Base-by-base conservation (phyloP, 1,140 invertebrate species). In the Araneus ventricosus region DNA sequence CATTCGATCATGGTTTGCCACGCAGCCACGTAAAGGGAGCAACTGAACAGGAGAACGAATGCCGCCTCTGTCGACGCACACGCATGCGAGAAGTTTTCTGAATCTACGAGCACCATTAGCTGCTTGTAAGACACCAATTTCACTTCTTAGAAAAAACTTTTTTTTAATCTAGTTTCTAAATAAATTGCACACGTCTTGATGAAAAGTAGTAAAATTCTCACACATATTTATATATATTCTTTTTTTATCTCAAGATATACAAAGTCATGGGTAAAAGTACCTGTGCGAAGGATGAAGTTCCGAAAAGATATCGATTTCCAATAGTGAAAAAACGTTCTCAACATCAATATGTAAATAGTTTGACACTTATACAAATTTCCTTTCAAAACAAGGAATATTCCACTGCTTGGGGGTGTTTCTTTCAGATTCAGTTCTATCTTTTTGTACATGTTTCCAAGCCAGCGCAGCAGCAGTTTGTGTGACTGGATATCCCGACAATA, bases 81-180 rank as follows among this genome's bases (percentile, higher is more conserved):
- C 39, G n/a, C 37, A 41, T 45, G 80, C 37, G n/a, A 82, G 80
- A 82, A 82, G 41, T 82, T 82, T 85, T 91, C 90, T 91, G 80
- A 30, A 85, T 91, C 80, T 91, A 91, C 80, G 90, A 91, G 90
- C 90, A 91, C 90, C 88, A 89, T 79, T 89, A 89, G 88, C 88
- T 89, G 88, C 88, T 88, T 88, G 45, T 91, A 84, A 91, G 90
- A 91, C 90, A 85, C 90, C 89, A 63, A 91, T 67, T 88, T 88
- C 82, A 59, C 41, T 85, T 70, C 30, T 82, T 91, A 91, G 80
- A 91, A 90, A 91, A 91, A 91, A 80, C 27, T 85, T 85, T 39
- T 24, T 67, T 67, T 67, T 30, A 59, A 27, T 63, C 70, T 61
- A 79, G 37, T 52, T 61, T 57, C 90, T 85, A 85, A 34, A 85